These are phyloP conservation scores for Campylorhamphus procurvoides DNA, from an alignment of 2,113 vertebrate genomes.

Conservation along the genomic window DNA sequence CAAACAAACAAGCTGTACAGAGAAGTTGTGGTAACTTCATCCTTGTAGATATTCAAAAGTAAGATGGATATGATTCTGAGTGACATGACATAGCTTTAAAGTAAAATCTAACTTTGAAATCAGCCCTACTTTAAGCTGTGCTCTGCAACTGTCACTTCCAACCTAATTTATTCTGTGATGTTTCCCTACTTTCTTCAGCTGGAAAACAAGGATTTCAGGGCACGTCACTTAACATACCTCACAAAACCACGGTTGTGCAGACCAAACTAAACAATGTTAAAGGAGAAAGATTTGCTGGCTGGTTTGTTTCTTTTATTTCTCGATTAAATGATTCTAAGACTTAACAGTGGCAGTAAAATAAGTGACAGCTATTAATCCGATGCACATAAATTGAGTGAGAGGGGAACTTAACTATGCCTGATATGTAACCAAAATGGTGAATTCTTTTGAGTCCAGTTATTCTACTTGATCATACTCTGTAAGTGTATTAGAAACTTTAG, in stretches of 20 bases:
- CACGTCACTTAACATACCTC: background rate
- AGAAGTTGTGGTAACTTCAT: background rate
- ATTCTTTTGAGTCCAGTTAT: background rate
- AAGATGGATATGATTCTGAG: background rate
- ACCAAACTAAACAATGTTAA: background rate
- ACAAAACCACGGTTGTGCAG: background rate
- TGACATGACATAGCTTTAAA: background rate
- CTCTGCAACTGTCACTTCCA: conserved; percentile 32
- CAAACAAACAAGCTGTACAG: background rate
- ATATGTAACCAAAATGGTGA: background rate
- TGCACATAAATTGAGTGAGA: background rate
- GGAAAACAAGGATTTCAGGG: background rate
- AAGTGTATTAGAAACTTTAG: background rate
- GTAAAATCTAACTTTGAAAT: conserved; percentile 4
- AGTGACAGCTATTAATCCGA: background rate
- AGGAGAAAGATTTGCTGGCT: background rate
- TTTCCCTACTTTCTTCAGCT: background rate
- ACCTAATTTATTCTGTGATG: background rate
- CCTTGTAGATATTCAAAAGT: background rate
- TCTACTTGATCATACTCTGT: background rate
- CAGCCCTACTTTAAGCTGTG: background rate
- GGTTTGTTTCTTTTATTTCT: background rate
- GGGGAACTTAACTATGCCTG: background rate
- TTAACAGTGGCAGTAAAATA: background rate
- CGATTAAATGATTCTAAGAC: background rate